phyloP scores from a whole-genome alignment of 1,140 invertebrate genomes.

The Eufriesea mexicana region DNA sequence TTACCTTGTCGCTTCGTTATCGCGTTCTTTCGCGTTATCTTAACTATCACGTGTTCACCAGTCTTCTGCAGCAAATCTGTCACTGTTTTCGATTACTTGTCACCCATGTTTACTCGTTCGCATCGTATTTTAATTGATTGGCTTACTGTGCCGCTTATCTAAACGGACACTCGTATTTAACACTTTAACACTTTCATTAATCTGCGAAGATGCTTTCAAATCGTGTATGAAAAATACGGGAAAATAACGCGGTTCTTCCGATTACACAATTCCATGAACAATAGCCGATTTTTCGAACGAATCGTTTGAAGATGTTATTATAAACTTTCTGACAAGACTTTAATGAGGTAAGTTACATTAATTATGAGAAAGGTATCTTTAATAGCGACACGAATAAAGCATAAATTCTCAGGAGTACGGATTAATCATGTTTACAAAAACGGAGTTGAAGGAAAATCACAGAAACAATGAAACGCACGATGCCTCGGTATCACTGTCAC shows the following conservation, averaged over 20 bases:
- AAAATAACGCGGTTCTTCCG: no score
- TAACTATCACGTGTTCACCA: not conserved
- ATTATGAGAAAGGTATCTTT: not conserved
- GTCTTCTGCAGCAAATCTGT: not conserved
- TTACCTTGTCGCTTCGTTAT: no score
- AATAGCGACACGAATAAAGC: slow-evolving; percentile 23
- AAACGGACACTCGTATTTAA: no score
- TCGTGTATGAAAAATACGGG: no score
- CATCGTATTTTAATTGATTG: no score
- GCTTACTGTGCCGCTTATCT: no score
- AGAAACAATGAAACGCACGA: not conserved
- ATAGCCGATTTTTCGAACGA: not conserved
- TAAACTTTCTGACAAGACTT: not conserved
- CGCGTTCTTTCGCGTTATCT: not conserved
- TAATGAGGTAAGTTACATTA: not conserved
- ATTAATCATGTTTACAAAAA: slow-evolving; percentile 25
- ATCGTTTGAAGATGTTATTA: not conserved
- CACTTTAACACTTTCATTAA: no score
- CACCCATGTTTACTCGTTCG: not conserved
- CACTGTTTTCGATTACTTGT: not conserved
- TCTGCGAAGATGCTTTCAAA: no score
- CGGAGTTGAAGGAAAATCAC: not conserved
- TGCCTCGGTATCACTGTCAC: not conserved
- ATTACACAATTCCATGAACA: not conserved
- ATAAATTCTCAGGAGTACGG: not conserved